Evolutionary conservation across 2,797 vertebrate species (phyloP).

Genomic region (Delichon dasypus): DNA sequence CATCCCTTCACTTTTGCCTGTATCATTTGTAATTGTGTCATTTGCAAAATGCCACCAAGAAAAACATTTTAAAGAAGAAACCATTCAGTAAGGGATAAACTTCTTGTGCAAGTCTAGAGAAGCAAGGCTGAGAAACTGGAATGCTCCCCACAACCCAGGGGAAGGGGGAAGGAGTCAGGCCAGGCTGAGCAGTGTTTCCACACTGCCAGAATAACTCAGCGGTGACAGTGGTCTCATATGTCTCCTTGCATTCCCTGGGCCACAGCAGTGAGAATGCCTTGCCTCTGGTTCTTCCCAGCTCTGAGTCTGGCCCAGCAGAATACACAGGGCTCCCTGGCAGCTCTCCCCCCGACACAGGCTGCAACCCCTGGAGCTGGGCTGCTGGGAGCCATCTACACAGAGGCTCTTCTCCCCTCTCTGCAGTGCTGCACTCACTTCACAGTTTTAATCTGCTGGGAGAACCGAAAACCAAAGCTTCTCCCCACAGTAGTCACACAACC

Average conservation of each 20-base stretch:
- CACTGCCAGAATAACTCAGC: background rate
- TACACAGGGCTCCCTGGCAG: background rate
- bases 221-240: accelerated
- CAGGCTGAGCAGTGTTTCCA: background rate
- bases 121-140: background rate
- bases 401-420: background rate
- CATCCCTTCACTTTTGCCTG: background rate
- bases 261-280: background rate
- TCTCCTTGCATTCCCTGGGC: background rate
- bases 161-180: background rate
- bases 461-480: background rate
- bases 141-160: background rate
- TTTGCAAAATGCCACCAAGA: conserved; percentile 26
- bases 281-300: background rate
- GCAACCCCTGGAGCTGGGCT: accelerated
- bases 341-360: background rate
- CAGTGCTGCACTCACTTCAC: background rate
- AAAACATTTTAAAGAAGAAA: conserved; percentile 19
- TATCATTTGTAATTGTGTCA: background rate
- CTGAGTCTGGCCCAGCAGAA: background rate
- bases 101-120: background rate
- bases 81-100: background rate
- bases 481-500: background rate
- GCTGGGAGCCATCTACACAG: background rate
- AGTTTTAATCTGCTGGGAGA: background rate